phyloP scores from a whole-genome alignment of 2,888 invertebrate genomes.

The Tinea semifulvella region DNA sequence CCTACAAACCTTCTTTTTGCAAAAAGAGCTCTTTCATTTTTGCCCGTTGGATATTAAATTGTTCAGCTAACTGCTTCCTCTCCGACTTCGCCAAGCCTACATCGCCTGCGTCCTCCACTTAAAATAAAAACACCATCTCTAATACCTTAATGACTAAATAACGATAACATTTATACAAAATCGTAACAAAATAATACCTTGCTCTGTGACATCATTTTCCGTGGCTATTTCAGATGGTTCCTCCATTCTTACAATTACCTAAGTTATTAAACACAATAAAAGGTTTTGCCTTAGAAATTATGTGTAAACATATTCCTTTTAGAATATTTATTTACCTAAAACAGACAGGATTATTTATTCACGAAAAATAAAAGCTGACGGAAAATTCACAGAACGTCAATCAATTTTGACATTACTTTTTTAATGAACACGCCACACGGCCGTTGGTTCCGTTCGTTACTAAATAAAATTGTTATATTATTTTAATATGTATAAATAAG shows the following conservation, averaged over 20 bases:
- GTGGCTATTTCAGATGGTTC: background rate
- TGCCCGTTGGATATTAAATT: constrained; percentile 90
- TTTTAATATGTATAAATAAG: too few species aligned
- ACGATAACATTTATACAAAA: background rate
- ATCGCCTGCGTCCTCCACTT: constrained; percentile 2
- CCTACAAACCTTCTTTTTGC: constrained; percentile 88
- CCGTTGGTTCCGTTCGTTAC: too few species aligned
- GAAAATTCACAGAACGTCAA: too few species aligned
- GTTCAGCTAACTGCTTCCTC: constrained; percentile 73
- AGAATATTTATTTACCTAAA: too few species aligned
- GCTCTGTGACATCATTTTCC: constrained; percentile 5
- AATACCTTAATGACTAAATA: constrained; percentile 3
- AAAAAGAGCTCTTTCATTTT: constrained; percentile 93
- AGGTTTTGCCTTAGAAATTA: too few species aligned
- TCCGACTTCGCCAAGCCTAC: background rate
- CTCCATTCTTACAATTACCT: constrained; percentile 12
- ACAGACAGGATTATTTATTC: too few species aligned
- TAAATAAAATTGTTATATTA: too few species aligned
- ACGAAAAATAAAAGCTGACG: too few species aligned
- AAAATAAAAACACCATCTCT: background rate
- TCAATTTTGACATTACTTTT: too few species aligned
- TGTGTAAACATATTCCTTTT: too few species aligned
- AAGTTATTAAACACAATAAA: too few species aligned
- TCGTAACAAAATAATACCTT: constrained; percentile 11
- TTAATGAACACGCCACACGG: too few species aligned